A percentile compares a stretch with the other conserved stretches of the same genome.
Evolutionary conservation across 2,113 vertebrate species (phyloP).

Genomic region (Peromyscus leucopus): DNA sequence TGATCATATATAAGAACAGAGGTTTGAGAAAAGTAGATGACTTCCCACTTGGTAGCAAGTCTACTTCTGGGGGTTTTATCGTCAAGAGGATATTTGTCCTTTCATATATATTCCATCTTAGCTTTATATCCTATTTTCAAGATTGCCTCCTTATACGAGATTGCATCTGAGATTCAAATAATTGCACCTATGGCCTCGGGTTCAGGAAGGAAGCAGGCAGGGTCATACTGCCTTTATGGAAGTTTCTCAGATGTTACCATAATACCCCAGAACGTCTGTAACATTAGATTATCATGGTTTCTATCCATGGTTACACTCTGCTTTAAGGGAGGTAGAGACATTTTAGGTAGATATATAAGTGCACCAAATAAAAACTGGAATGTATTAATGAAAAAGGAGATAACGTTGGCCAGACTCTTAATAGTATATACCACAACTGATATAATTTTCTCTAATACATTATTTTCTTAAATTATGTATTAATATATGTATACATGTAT

Average conservation of each 20-base stretch:
- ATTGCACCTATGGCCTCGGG: neutral
- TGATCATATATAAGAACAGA: neutral
- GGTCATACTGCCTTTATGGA: neutral
- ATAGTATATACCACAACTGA: neutral
- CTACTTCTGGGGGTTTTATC: neutral
- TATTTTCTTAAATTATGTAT: neutral
- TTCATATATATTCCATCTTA: neutral
- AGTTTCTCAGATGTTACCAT: neutral
- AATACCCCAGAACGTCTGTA: neutral
- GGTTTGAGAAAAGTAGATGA: conserved; percentile 23
- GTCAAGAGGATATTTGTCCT: neutral
- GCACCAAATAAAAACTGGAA: neutral
- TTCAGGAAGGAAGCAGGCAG: neutral
- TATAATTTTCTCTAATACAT: neutral
- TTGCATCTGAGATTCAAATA: neutral
- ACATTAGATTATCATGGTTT: neutral
- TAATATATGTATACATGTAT: neutral
- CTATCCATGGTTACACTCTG: neutral
- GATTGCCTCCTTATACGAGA: neutral
- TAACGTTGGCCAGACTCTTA: neutral
- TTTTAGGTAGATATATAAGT: neutral
- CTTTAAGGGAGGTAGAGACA: neutral
- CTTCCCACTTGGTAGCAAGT: neutral
- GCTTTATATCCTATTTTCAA: neutral
- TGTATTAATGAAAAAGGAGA: neutral